These are phyloP conservation scores for Malurus cyaneus DNA, from an alignment of 2,113 vertebrate genomes.

Conservation along the genomic window DNA sequence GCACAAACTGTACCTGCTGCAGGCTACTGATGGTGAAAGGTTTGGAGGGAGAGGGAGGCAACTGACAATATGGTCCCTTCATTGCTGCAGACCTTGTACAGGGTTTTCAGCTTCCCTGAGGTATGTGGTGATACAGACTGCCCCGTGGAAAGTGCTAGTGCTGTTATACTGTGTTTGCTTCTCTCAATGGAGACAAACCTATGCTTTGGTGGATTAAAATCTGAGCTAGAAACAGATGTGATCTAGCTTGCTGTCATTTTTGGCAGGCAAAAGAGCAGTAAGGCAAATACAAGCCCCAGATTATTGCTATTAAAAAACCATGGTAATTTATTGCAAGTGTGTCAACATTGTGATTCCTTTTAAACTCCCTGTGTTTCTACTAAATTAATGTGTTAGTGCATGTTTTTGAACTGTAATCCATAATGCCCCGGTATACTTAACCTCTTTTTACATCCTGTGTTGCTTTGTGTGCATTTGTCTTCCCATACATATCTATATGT, in stretches of 20 bases:
- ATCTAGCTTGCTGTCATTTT: not conserved
- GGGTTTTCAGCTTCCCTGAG: not conserved
- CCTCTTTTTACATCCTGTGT: not conserved
- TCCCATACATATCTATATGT: not conserved
- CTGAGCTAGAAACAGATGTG: not conserved
- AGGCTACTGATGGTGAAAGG: not conserved
- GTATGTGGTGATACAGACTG: not conserved
- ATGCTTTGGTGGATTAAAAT: not conserved
- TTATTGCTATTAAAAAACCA: not conserved
- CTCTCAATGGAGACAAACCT: not conserved
- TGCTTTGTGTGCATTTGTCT: not conserved
- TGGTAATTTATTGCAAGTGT: accelerated
- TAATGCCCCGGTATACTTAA: not conserved
- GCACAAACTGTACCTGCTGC: not conserved
- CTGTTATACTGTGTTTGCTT: not conserved
- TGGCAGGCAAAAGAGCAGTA: not conserved
- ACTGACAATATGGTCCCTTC: not conserved
- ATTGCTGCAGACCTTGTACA: not conserved
- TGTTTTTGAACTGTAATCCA: not conserved
- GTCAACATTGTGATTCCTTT: not conserved
- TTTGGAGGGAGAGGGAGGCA: not conserved
- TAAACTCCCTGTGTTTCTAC: not conserved
- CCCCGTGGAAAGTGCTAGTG: not conserved
- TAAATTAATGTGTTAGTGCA: not conserved
- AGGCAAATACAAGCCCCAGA: not conserved